These are phyloP conservation scores for Choreutis nemorana DNA, from an alignment of 2,888 invertebrate genomes.

Conservation along the genomic window DNA sequence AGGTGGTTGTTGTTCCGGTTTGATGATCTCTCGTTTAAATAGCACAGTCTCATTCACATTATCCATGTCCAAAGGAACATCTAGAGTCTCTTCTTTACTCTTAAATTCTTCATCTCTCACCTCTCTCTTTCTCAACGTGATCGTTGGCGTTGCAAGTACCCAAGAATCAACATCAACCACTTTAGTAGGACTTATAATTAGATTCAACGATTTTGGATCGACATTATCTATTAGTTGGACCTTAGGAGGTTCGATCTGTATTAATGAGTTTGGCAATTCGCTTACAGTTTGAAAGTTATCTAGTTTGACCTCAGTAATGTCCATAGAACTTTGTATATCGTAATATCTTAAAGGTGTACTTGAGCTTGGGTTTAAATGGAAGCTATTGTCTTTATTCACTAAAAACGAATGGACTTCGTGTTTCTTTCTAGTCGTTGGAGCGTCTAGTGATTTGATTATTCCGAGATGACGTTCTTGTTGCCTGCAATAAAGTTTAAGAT, in stretches of 20 bases:
- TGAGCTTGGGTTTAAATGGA: constrained; percentile 22
- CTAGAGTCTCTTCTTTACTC: constrained; percentile 36
- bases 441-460: constrained; percentile 64
- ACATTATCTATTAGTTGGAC: constrained; percentile 17
- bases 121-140: constrained; percentile 39
- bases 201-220: constrained; percentile 17
- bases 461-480: constrained; percentile 86
- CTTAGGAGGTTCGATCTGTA: constrained; percentile 5
- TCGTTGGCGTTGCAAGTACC: constrained; percentile 46
- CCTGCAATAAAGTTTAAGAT: constrained; percentile 37
- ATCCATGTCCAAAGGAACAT: constrained; percentile 47
- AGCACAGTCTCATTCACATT: constrained; percentile 36
- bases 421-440: constrained; percentile 48
- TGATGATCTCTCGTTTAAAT: constrained; percentile 53
- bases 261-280: constrained; percentile 4
- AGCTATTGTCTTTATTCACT: constrained; percentile 37
- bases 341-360: constrained; percentile 32
- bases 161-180: constrained; percentile 37
- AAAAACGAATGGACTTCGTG: constrained; percentile 57
- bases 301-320: too few relatives aligned
- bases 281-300: constrained; percentile 11
- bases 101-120: constrained; percentile 23
- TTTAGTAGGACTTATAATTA: constrained; percentile 32
- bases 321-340: constrained; percentile 32
- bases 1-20: constrained; percentile 59